Percentiles rank a stretch among this genome's conserved stretches.
These are phyloP conservation scores for Mastigias papua DNA, from an alignment of 30 jellyfish, hydroid and myxozoan genomes.

Conservation along the genomic window DNA sequence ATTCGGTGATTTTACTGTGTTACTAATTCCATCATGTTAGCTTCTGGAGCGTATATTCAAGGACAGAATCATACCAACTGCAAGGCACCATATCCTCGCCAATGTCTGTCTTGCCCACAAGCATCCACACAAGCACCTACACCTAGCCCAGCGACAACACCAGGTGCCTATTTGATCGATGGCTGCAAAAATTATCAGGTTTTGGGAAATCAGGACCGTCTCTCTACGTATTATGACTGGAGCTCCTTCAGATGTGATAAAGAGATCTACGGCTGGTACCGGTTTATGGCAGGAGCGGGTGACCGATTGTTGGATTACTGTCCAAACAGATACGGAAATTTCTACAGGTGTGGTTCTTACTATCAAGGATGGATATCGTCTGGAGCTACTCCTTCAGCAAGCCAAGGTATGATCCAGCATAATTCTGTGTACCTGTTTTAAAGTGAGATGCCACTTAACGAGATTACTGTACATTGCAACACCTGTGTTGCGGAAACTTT, in stretches of 20 bases:
- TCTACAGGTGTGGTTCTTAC: constrained; percentile 77
- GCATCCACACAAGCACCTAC: constrained; percentile 8
- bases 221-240: constrained; percentile 39
- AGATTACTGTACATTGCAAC: too few relatives aligned
- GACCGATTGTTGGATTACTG: constrained; percentile 60
- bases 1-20: background rate
- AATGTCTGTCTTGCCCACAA: constrained; percentile 4
- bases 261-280: constrained; percentile 83
- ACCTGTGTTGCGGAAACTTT: too few relatives aligned
- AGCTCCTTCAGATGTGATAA: constrained; percentile 74
- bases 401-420: constrained; percentile 35
- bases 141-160: constrained; percentile 22
- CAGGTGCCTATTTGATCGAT: constrained; percentile 24
- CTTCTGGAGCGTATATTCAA: background rate
- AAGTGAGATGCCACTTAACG: too few relatives aligned
- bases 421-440: too few relatives aligned
- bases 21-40: background rate
- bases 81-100: background rate
- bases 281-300: constrained; percentile 79
- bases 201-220: constrained; percentile 69
- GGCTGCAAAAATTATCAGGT: constrained; percentile 68
- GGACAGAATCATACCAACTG: constrained; percentile 23
- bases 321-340: constrained; percentile 55
- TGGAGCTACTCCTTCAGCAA: constrained; percentile 13
- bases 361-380: constrained; percentile 85